Percentiles rank a stretch among this genome's conserved stretches.
Evolutionary conservation across 2,888 invertebrate genomes (phyloP).

Genomic region (Bhutanitis thaidina): DNA sequence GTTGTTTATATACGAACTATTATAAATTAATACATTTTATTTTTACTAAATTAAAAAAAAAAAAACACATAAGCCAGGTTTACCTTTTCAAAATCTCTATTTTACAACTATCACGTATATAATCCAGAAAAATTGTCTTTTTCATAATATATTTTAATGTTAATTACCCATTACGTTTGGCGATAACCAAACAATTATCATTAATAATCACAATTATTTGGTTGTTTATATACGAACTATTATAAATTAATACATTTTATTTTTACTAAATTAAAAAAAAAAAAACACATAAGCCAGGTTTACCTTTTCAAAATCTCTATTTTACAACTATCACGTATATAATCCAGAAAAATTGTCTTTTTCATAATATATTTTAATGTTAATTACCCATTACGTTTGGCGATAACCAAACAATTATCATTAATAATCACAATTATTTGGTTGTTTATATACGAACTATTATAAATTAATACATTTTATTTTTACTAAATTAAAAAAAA

Average conservation of each 20-base stretch:
- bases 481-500: conserved; percentile 18
- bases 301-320: conserved; percentile 25
- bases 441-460: conserved; percentile 34
- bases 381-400: conserved; percentile 27
- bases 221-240: conserved; percentile 34
- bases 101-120: conserved; percentile 20
- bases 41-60: conserved; percentile 34
- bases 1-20: conserved; percentile 34
- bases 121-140: conserved; percentile 39
- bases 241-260: conserved; percentile 23
- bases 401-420: conserved; percentile 18
- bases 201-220: conserved; percentile 41
- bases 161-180: conserved; percentile 27
- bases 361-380: conserved; percentile 28
- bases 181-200: conserved; percentile 18
- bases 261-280: conserved; percentile 18
- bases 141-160: conserved; percentile 28
- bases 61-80: conserved; percentile 51
- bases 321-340: conserved; percentile 20
- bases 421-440: conserved; percentile 41
- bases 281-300: conserved; percentile 53
- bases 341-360: conserved; percentile 39
- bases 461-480: conserved; percentile 23
- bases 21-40: conserved; percentile 23
- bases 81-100: conserved; percentile 25